A percentile compares a stretch with the other conserved stretches of the same genome.
phyloP scores from a whole-genome alignment of 2,797 vertebrate genomes.

The Manis pentadactyla region DNA sequence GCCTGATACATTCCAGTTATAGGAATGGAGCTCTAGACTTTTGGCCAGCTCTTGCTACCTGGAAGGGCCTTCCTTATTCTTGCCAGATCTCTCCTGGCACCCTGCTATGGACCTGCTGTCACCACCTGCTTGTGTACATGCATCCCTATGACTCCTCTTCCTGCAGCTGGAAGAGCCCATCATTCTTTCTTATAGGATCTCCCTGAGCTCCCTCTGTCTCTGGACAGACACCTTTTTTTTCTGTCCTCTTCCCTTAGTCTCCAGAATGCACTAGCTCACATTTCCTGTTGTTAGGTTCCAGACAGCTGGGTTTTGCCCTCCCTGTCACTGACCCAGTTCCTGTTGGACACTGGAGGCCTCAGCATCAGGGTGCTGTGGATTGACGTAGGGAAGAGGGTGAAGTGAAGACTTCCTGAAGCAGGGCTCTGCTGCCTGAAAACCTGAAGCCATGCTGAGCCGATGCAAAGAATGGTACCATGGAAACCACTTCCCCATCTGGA shows the following conservation, averaged over 20 bases:
- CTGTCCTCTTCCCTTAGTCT: not conserved
- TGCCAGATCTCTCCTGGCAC: not conserved
- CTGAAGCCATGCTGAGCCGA: not conserved
- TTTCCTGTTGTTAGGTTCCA: not conserved
- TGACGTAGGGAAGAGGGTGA: not conserved
- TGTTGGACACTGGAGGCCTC: not conserved
- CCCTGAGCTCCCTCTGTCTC: not conserved
- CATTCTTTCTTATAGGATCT: not conserved
- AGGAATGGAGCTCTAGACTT: not conserved
- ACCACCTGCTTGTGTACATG: not conserved
- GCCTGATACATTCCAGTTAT: not conserved
- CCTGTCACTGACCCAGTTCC: slow-evolving; percentile 11
- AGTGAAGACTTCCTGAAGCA: not conserved
- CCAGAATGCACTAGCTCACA: not conserved
- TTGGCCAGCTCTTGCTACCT: not conserved
- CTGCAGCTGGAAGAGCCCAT: not conserved
- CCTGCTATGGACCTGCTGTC: not conserved
- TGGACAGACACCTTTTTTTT: not conserved
- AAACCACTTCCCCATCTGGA: slow-evolving; percentile 25
- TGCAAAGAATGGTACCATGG: not conserved
- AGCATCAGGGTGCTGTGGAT: not conserved
- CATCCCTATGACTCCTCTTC: not conserved
- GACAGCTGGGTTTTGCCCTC: not conserved
- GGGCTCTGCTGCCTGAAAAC: slow-evolving; percentile 29
- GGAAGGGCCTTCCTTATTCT: not conserved